phyloP scores from a whole-genome alignment of 2,113 vertebrate genomes.

The Grammomys dolichurus region DNA sequence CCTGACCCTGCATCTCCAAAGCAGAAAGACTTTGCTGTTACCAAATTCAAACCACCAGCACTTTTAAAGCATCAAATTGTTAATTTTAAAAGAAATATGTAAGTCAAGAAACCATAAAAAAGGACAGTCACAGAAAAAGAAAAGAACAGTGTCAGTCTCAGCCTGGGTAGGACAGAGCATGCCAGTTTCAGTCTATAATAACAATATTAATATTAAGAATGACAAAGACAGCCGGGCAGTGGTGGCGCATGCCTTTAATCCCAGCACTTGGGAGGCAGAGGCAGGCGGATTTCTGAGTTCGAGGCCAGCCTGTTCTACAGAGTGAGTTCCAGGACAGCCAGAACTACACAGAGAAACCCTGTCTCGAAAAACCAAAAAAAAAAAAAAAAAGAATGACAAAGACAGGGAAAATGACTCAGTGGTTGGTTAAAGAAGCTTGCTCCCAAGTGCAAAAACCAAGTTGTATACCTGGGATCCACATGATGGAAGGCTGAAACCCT shows the following conservation, averaged over 20 bases:
- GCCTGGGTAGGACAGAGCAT: background rate
- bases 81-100: slow-evolving; percentile 3
- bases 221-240: background rate
- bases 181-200: background rate
- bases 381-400: background rate
- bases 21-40: background rate
- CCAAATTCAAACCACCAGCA: background rate
- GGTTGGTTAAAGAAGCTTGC: background rate
- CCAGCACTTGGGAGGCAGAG: no score
- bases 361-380: no score
- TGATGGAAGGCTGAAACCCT: background rate
- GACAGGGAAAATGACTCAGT: background rate
- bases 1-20: background rate
- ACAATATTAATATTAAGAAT: background rate
- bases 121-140: background rate
- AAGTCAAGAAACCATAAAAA: background rate
- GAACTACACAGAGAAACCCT: no score
- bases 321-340: no score
- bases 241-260: no score
- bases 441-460: background rate
- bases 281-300: no score
- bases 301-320: no score
- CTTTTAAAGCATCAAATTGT: background rate
- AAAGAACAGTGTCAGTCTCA: background rate
- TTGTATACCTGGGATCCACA: background rate